phyloP scores from a whole-genome alignment of 2,113 vertebrate genomes.

The Paraplagusia blochii region DNA sequence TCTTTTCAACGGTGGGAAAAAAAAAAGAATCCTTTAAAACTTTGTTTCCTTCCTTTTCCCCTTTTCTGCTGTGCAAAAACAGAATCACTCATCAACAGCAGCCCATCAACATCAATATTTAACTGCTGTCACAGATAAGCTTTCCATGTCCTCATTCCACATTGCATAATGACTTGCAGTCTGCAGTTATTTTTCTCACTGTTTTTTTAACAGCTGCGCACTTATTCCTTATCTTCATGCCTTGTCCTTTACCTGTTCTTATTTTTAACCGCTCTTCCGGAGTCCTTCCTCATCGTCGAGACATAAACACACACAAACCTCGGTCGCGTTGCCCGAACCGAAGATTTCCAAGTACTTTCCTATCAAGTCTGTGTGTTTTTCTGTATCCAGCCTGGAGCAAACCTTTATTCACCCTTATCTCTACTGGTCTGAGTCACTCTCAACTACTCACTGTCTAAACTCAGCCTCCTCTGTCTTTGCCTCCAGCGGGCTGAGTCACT shows the following conservation, averaged over 20 bases:
- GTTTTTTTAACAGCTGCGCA: background rate
- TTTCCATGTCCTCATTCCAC: slow-evolving; percentile 28
- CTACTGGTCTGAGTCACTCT: slow-evolving; percentile 23
- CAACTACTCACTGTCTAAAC: slow-evolving; percentile 37
- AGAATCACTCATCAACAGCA: slow-evolving; percentile 34
- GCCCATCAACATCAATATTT: slow-evolving; percentile 65
- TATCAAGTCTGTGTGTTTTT: slow-evolving; percentile 30
- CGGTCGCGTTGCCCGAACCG: background rate
- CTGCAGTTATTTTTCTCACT: background rate
- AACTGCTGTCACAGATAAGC: slow-evolving; percentile 55
- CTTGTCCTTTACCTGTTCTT: background rate
- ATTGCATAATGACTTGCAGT: slow-evolving; percentile 19
- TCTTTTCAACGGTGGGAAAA: slow-evolving; percentile 16
- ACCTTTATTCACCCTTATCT: slow-evolving; percentile 55
- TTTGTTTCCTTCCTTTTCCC: slow-evolving; percentile 23
- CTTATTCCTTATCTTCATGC: background rate
- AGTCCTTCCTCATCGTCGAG: background rate
- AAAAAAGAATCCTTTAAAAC: slow-evolving; percentile 11
- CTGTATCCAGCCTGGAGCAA: slow-evolving; percentile 36
- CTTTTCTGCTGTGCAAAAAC: slow-evolving; percentile 19
- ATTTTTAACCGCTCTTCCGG: background rate
- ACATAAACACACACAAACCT: slow-evolving; percentile 3
- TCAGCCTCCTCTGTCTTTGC: slow-evolving; percentile 26
- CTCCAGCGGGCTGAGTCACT: slow-evolving; percentile 52
- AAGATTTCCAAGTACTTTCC: slow-evolving; percentile 20